Conservation (phyloP, 1,140 invertebrate genomes). For the Probaryconus sp. region DNA sequence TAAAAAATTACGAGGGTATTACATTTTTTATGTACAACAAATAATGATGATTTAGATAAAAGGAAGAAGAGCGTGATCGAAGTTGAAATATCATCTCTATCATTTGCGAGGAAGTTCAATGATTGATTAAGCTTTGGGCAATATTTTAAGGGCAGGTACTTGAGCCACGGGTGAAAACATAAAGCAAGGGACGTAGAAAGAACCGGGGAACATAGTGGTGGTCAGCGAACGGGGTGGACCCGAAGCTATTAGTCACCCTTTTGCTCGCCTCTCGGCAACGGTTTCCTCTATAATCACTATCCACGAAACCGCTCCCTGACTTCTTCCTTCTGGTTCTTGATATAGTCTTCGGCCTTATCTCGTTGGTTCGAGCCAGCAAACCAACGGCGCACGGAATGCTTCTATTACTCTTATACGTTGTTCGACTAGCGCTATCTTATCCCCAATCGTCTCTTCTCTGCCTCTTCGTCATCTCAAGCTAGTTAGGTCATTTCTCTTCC, state of each 20-base stretch:
- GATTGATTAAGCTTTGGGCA: conserved; percentile 5
- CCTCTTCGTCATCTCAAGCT: conserved; percentile 58
- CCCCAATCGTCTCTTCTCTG: conserved; percentile 49
- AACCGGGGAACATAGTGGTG: conserved; percentile 55
- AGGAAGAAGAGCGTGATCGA: too few species aligned
- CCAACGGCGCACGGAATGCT: conserved; percentile 48
- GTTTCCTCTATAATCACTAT: conserved; percentile 64
- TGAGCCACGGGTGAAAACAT: background rate
- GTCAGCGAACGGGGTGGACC: conserved; percentile 61
- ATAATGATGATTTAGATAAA: too few species aligned
- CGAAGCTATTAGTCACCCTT: conserved; percentile 66
- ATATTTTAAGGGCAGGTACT: conserved; percentile 43
- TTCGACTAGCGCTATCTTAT: conserved; percentile 66
- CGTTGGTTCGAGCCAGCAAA: conserved; percentile 59
- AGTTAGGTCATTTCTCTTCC: background rate
- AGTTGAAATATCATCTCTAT: too few species aligned
- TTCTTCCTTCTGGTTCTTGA: conserved; percentile 17
- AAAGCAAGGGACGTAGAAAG: conserved; percentile 46
- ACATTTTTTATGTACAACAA: too few species aligned
- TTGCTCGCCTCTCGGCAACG: conserved; percentile 33
- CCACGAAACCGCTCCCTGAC: conserved; percentile 32
- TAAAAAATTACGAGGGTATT: too few species aligned
- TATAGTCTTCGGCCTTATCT: conserved; percentile 66
- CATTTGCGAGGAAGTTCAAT: too few species aligned
- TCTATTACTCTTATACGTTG: conserved; percentile 66